phyloP scores from a whole-genome alignment of 92 coral and sea anemone species.

The Actinernus sp. region DNA sequence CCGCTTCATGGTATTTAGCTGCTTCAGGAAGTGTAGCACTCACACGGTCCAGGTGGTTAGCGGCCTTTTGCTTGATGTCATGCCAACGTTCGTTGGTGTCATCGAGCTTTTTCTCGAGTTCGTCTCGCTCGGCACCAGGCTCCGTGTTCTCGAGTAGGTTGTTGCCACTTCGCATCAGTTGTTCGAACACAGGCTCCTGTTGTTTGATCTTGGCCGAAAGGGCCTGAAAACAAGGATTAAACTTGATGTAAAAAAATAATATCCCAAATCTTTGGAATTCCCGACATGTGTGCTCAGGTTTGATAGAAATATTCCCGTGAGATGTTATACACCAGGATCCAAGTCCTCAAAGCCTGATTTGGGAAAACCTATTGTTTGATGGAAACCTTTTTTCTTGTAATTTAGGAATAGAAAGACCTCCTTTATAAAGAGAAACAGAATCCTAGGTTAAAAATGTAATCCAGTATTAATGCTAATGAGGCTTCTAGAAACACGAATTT shows the following conservation, averaged over 20 bases:
- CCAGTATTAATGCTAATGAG: no score
- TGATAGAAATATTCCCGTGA: not conserved
- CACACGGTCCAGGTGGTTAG: constrained; percentile 70
- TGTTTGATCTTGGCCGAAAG: constrained; percentile 74
- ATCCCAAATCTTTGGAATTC: not conserved
- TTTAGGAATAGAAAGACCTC: no score
- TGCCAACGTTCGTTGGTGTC: constrained; percentile 87
- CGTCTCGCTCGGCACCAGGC: constrained; percentile 91
- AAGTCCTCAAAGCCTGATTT: no score
- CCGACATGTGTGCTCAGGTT: not conserved
- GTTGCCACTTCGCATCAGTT: constrained; percentile 83
- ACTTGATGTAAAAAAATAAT: no score
- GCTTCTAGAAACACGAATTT: no score
- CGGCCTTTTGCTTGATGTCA: constrained; percentile 62
- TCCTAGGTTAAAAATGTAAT: no score
- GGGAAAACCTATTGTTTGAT: no score
- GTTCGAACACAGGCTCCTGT: constrained; percentile 86
- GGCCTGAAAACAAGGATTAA: constrained; percentile 34
- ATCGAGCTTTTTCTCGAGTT: constrained; percentile 73
- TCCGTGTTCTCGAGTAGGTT: constrained; percentile 83
- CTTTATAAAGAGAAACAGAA: no score
- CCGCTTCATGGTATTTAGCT: constrained; percentile 69
- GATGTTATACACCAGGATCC: no score
- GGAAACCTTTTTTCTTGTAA: no score
- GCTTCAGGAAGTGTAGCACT: constrained; percentile 84